Evolutionary conservation across 2,888 invertebrate species (phyloP).

Genomic region (Argyresthia albistria): DNA sequence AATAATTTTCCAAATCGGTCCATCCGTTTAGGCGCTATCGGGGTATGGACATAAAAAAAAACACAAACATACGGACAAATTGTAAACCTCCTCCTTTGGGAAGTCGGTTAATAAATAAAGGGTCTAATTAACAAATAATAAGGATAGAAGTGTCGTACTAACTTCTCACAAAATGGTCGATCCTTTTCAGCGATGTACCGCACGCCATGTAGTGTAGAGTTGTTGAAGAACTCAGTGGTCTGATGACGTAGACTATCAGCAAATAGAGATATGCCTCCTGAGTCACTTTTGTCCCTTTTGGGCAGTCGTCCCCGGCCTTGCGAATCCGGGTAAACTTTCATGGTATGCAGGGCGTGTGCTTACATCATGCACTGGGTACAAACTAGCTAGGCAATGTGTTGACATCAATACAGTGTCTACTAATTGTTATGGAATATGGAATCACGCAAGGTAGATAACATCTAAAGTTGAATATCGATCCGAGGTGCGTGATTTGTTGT

Average conservation of each 20-base stretch:
- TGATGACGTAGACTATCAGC: conserved; percentile 79
- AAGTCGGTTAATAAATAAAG: too few species aligned
- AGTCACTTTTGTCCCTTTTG: not conserved
- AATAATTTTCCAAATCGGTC: too few species aligned
- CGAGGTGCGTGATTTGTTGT: not conserved
- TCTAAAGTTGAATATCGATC: conserved; percentile 1
- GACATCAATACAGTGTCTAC: too few species aligned
- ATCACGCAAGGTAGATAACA: conserved; percentile 4
- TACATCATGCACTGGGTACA: not conserved
- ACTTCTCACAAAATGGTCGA: conserved; percentile 85
- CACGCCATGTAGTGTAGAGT: conserved; percentile 85
- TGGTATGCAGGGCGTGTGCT: conserved; percentile 10
- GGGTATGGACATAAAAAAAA: too few species aligned
- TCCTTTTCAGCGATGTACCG: conserved; percentile 83
- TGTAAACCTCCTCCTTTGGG: too few species aligned
- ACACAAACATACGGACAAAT: too few species aligned
- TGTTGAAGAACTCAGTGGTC: conserved; percentile 81
- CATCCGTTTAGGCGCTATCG: too few species aligned
- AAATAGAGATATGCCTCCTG: conserved; percentile 47
- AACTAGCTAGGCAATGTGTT: not conserved
- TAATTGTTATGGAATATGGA: not conserved
- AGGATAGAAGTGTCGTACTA: conserved; percentile 16
- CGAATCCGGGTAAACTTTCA: conserved; percentile 48
- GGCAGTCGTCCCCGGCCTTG: not conserved
- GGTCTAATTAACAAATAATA: not conserved